Percentiles rank a stretch among this genome's conserved stretches.
Evolutionary conservation across 2,797 vertebrate genomes (phyloP).

Genomic region (Spinus olivaceus): DNA sequence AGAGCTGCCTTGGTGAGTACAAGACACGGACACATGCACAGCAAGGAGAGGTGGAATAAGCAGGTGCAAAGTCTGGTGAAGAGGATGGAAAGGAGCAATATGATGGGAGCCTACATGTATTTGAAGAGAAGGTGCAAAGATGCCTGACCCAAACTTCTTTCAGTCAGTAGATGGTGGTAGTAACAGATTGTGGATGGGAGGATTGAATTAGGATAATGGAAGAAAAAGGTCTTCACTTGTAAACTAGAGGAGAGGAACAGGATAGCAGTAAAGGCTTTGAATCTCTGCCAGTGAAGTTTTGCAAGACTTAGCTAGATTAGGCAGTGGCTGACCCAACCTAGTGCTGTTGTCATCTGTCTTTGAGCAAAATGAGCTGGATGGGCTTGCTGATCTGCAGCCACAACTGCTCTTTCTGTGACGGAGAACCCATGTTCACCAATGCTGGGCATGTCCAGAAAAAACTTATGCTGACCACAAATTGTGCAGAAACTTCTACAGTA

Average conservation of each 20-base stretch:
- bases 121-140: neutral
- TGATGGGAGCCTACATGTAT: fast-evolving
- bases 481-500: neutral
- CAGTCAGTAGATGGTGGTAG: neutral
- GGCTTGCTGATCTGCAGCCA: neutral
- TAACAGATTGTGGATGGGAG: neutral
- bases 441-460: neutral
- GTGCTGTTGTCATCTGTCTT: neutral
- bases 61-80: neutral
- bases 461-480: fast-evolving
- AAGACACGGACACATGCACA: neutral
- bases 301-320: neutral
- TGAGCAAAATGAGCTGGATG: neutral
- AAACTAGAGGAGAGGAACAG: neutral
- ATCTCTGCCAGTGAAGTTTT: neutral
- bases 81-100: neutral
- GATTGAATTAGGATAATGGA: neutral
- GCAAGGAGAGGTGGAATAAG: neutral
- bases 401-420: neutral
- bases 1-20: neutral
- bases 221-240: neutral
- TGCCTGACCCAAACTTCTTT: neutral
- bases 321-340: neutral
- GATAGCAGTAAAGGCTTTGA: neutral
- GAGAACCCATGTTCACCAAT: fast-evolving